phyloP scores from a whole-genome alignment of 1,140 invertebrate genomes.

The Lucilia cuprina region DNA sequence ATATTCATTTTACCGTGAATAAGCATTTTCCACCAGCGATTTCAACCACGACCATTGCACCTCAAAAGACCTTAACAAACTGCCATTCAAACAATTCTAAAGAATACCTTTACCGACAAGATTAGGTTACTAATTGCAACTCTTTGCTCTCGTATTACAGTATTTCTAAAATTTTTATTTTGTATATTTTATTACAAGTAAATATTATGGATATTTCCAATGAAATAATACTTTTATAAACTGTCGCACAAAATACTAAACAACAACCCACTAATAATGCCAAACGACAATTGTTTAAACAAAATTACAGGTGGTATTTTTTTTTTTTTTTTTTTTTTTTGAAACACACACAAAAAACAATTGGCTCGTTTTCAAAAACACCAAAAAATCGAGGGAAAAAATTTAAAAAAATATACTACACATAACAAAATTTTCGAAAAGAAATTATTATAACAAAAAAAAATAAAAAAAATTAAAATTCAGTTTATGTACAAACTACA shows the following conservation, averaged over 20 bases:
- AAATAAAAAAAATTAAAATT: neutral
- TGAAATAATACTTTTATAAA: neutral
- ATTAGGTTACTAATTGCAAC: no score
- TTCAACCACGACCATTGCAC: no score
- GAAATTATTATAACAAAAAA: neutral
- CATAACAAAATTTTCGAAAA: neutral
- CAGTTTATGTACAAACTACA: neutral
- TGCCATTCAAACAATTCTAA: no score
- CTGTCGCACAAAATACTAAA: neutral
- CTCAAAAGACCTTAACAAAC: no score
- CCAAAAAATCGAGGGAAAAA: neutral
- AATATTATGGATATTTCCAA: neutral
- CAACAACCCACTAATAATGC: neutral
- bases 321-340: neutral
- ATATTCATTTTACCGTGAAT: no score
- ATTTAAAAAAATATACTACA: neutral
- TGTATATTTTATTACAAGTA: no score
- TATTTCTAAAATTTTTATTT: no score
- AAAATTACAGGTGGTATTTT: constrained; percentile 21
- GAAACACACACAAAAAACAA: neutral
- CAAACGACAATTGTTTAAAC: constrained; percentile 21
- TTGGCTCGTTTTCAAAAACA: constrained; percentile 21
- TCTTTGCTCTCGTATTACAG: no score
- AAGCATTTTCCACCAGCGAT: no score
- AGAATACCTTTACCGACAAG: no score